Percentiles rank a stretch among this genome's conserved stretches.
phyloP scores from a whole-genome alignment of 2,113 vertebrate species.

The Balaeniceps rex region DNA sequence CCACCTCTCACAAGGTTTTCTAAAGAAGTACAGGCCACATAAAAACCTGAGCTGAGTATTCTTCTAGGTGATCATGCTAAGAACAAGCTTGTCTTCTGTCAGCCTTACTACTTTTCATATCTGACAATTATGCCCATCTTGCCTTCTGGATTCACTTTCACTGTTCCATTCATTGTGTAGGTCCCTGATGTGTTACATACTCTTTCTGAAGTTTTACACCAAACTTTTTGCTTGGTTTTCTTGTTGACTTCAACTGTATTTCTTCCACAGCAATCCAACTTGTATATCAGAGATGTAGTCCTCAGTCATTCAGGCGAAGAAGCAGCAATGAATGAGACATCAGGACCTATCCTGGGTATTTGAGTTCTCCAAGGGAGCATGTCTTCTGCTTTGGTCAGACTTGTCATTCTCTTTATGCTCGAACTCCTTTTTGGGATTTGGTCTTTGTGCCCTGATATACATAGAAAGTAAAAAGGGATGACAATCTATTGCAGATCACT shows the following conservation, averaged over 20 bases:
- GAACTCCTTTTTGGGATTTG: not conserved
- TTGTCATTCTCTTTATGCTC: not conserved
- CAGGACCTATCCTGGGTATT: fast-evolving
- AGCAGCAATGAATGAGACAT: not conserved
- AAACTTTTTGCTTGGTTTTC: not conserved
- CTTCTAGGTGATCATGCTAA: not conserved
- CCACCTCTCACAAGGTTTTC: not conserved
- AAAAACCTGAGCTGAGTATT: not conserved
- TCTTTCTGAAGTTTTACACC: not conserved
- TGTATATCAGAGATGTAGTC: not conserved
- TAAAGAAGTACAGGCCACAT: not conserved
- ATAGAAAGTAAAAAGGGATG: not conserved
- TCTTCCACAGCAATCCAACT: not conserved
- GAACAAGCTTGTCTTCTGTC: not conserved
- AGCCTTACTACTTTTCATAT: not conserved
- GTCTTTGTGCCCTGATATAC: not conserved
- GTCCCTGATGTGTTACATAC: not conserved
- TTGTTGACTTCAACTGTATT: not conserved
- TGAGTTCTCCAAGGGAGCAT: not conserved
- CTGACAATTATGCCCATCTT: not conserved
- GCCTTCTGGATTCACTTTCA: not conserved
- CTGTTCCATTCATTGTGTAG: not conserved
- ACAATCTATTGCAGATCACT: not conserved
- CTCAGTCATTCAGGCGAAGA: not conserved
- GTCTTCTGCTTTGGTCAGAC: not conserved